Conservation (phyloP, 1,140 invertebrate genomes). For the Popillia japonica region DNA sequence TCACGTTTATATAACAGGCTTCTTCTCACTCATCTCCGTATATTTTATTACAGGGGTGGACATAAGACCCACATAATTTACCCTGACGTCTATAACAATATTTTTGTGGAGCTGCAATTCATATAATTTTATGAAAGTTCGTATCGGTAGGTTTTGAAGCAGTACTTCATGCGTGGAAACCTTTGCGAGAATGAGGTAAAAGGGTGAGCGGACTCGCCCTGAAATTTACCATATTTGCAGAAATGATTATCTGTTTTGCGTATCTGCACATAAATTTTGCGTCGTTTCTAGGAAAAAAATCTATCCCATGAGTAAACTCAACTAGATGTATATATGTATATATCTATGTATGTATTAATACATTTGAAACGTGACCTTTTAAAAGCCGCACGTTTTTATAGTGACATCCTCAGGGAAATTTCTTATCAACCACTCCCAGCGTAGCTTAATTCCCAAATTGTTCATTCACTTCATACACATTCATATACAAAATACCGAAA, state of each 20-base stretch:
- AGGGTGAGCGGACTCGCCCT: background rate
- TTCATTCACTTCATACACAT: background rate
- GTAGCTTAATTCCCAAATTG: conserved; percentile 8
- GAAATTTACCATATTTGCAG: background rate
- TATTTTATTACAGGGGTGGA: background rate
- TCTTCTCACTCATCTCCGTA: background rate
- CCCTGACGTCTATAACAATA: background rate
- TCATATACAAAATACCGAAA: too few relatives aligned
- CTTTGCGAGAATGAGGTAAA: background rate
- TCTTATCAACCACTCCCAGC: conserved; percentile 1
- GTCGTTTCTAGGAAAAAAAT: conserved; percentile 18
- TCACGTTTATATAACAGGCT: too few relatives aligned
- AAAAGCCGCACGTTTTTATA: background rate
- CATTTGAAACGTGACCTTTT: background rate
- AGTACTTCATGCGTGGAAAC: background rate
- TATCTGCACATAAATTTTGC: background rate
- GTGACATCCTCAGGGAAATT: background rate
- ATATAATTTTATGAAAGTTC: background rate
- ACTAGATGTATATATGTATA: background rate
- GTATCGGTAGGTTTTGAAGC: background rate
- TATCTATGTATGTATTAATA: background rate
- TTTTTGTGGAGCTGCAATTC: background rate
- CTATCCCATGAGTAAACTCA: background rate
- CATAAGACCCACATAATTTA: background rate
- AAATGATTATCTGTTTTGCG: conserved; percentile 20